These are phyloP conservation scores for Eutrigla gurnardus DNA, from an alignment of 2,797 vertebrate species.

Conservation along the genomic window DNA sequence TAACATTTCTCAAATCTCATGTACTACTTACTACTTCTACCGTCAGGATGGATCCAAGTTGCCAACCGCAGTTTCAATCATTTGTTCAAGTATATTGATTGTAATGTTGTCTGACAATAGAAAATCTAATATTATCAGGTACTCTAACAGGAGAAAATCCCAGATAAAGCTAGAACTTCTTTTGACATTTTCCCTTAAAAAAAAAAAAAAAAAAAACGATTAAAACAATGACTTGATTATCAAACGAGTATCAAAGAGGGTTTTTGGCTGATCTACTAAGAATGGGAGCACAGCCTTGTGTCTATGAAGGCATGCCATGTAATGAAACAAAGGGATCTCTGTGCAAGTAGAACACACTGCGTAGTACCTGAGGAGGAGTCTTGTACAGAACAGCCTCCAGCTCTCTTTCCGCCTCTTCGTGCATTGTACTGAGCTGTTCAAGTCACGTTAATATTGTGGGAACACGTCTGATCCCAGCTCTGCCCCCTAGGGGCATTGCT, in stretches of 20 bases:
- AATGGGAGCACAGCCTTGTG: not conserved
- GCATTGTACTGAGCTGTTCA: slow-evolving; percentile 38
- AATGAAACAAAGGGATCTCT: not conserved
- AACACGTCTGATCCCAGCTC: slow-evolving; percentile 35
- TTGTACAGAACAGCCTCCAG: slow-evolving; percentile 3
- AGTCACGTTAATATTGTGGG: slow-evolving; percentile 19
- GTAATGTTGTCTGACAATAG: too few relatives aligned
- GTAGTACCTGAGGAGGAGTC: not conserved
- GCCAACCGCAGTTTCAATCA: too few relatives aligned
- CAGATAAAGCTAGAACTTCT: too few relatives aligned
- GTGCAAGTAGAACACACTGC: not conserved
- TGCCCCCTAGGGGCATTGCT: slow-evolving; percentile 15
- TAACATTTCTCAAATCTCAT: too few relatives aligned
- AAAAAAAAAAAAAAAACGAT: not conserved
- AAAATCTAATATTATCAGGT: too few relatives aligned
- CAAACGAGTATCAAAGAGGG: not conserved
- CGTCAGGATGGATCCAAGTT: too few relatives aligned
- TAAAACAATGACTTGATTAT: not conserved
- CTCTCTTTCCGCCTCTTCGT: slow-evolving; percentile 31
- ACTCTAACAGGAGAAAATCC: too few relatives aligned
- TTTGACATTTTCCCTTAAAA: too few relatives aligned
- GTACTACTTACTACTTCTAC: too few relatives aligned
- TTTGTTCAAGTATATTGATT: too few relatives aligned
- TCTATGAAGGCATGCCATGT: not conserved
- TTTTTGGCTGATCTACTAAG: not conserved